phyloP scores from a whole-genome alignment of 2,113 vertebrate species.

The Heterochromis multidens region DNA sequence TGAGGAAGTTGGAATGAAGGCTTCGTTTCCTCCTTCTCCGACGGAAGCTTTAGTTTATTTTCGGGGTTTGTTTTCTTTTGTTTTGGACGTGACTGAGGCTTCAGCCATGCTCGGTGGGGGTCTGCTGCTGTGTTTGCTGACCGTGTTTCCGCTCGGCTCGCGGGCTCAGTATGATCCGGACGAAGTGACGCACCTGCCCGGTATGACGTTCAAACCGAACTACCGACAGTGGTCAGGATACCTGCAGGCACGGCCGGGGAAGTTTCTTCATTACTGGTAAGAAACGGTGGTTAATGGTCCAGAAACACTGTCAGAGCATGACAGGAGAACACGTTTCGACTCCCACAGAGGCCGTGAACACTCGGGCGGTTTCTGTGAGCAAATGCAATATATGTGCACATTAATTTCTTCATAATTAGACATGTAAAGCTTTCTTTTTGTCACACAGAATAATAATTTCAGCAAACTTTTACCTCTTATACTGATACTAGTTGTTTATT shows the following conservation, averaged over 20 bases:
- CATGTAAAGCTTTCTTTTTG: background rate
- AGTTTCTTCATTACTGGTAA: constrained; percentile 79
- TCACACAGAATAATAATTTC: background rate
- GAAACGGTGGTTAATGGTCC: background rate
- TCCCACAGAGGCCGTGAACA: no score
- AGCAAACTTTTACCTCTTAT: background rate
- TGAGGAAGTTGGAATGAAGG: background rate
- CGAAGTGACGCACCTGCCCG: constrained; percentile 68
- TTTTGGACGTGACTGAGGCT: background rate
- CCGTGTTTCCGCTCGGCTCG: constrained; percentile 1
- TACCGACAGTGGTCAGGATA: constrained; percentile 78
- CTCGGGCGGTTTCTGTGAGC: background rate
- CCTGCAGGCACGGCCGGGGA: constrained; percentile 67
- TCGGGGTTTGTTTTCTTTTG: background rate
- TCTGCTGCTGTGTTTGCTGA: constrained; percentile 25
- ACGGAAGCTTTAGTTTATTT: background rate
- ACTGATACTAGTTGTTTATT: background rate
- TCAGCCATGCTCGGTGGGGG: background rate
- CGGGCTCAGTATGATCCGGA: constrained; percentile 67
- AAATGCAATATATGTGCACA: background rate
- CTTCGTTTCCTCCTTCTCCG: rapidly evolving
- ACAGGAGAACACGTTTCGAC: no score
- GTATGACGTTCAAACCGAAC: constrained; percentile 69
- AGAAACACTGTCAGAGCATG: background rate
- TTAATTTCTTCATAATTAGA: background rate